These are phyloP conservation scores for Daboia siamensis DNA, from an alignment of 2,113 vertebrate species.

Conservation along the genomic window DNA sequence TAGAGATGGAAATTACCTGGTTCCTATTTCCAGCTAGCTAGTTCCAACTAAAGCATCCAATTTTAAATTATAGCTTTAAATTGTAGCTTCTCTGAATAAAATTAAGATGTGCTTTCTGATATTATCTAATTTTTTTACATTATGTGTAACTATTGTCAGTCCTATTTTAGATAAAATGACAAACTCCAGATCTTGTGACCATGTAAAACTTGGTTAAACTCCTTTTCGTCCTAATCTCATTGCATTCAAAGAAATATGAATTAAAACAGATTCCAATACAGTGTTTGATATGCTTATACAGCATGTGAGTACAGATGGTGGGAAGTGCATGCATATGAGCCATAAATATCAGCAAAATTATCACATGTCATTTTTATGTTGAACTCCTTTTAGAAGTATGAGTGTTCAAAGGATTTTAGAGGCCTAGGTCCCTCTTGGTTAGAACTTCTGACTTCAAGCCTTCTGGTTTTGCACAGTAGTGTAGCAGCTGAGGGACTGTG, in stretches of 20 bases:
- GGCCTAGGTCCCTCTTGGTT: background rate
- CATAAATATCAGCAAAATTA: background rate
- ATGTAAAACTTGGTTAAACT: background rate
- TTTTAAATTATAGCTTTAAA: background rate
- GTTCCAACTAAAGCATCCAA: background rate
- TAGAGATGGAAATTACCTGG: background rate
- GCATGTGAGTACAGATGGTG: background rate
- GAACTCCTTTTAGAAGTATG: background rate
- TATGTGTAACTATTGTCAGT: background rate
- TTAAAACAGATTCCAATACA: background rate
- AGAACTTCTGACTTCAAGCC: background rate
- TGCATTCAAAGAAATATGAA: background rate
- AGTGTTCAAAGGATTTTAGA: background rate
- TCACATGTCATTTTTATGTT: background rate
- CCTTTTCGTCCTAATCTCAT: background rate
- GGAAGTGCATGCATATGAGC: background rate
- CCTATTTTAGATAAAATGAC: background rate
- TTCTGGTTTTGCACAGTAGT: too few species aligned
- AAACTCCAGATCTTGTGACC: background rate
- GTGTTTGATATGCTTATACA: background rate
- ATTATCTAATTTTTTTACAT: background rate
- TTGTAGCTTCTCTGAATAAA: background rate
- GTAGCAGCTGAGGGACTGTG: too few species aligned
- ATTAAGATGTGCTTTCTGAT: background rate
- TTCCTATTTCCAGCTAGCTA: background rate